Percentiles rank a stretch among this genome's conserved stretches.
Conservation (phyloP, 2,113 vertebrate genomes). For the Strigops habroptila region DNA sequence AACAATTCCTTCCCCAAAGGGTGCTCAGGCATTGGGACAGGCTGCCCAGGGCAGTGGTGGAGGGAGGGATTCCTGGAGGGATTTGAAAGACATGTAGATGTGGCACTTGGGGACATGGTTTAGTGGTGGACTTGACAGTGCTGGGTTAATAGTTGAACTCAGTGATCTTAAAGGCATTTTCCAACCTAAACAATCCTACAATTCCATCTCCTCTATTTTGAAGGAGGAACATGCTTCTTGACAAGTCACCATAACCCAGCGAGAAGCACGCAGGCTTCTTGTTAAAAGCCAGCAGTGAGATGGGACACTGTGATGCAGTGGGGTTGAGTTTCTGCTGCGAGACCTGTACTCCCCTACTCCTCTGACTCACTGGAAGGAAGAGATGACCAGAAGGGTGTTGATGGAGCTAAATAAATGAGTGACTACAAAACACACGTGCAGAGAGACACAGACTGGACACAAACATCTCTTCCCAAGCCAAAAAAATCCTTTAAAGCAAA, state of each 20-base stretch:
- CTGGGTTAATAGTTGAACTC: not conserved
- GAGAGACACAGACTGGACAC: not conserved
- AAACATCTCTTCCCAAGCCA: fast-evolving
- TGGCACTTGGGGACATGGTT: not conserved
- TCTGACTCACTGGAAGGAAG: not conserved
- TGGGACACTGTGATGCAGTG: not conserved
- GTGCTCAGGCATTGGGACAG: not conserved
- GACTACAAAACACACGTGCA: not conserved
- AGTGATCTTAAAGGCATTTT: not conserved
- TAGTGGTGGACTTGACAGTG: not conserved
- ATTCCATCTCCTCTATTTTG: not conserved
- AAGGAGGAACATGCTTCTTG: not conserved
- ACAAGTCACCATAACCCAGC: not conserved
- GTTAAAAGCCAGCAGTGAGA: not conserved
- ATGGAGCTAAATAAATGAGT: not conserved
- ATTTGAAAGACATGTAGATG: not conserved
- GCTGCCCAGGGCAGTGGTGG: not conserved
- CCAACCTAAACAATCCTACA: not conserved
- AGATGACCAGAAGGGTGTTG: not conserved
- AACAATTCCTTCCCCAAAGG: fast-evolving
- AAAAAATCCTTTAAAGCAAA: not conserved
- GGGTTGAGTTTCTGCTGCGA: not conserved
- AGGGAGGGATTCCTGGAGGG: not conserved
- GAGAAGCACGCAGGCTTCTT: not conserved
- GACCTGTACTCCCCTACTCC: not conserved